Evolutionary conservation across 2,113 vertebrate genomes (phyloP), one percentile per base, ranked within the genome.

Genomic region (Pseudonaja textilis): DNA sequence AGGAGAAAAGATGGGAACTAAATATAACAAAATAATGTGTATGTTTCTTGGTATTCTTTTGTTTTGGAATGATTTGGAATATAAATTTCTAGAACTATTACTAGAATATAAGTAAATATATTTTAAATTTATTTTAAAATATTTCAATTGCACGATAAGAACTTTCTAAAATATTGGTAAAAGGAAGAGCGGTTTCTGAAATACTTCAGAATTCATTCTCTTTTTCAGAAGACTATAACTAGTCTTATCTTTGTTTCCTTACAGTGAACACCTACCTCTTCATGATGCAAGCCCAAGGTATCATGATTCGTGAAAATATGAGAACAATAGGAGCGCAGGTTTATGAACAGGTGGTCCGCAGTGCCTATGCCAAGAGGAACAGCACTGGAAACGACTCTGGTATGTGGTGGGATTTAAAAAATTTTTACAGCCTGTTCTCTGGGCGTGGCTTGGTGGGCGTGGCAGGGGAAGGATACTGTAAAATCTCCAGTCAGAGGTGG

Each of bases 181-280:
- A 64, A 85, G 9, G 34, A 93, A 50, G 18, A 95, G 23, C 1
- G 23, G 12, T 93, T 91, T 94, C 91, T 85, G 26, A 29, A 29
- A 91, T 55, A 47, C 25, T 74, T 85, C 42, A 39, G 87, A 54
- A 95, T 42, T 81, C 45, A 87, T 25, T 91, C 18, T 0, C 85
- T 54, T 0, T n/a, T 55, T 85, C 23, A 89, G 87, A 89, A 90
- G 34, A 7, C 47, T 55, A 20, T 61, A 14, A 69, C 74, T 92
- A 90, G 88, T 91, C 39, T 94, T 34, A 47, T 22, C 57, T 89
- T 42, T 56, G 29, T 64, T 96, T 57, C 93, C 81, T 96, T 91
- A 23, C 97, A 99, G 99, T 99, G 97, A 99, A 99, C 96, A 99
- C 99, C 97, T 99, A 99, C 98, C 97, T 99, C 97, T 99, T 99